These are phyloP conservation scores for Trinectes maculatus DNA, from an alignment of 2,113 vertebrate genomes.

Conservation along the genomic window DNA sequence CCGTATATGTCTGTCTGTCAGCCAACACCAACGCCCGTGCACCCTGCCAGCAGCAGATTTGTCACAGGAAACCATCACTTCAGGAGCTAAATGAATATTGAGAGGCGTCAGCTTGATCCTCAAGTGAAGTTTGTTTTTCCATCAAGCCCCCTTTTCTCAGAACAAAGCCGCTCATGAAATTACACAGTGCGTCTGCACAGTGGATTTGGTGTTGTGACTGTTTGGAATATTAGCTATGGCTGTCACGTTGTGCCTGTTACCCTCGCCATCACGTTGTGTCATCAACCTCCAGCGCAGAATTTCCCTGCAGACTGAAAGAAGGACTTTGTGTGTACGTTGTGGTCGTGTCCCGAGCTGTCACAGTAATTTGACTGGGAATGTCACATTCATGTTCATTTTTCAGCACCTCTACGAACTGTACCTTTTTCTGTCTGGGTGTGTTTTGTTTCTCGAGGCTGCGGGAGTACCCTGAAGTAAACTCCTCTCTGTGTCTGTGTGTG, in stretches of 20 bases:
- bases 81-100: constrained; percentile 25
- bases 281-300: not conserved
- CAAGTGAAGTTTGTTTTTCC: constrained; percentile 1
- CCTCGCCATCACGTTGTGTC: too few relatives aligned
- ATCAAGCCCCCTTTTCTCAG: not conserved
- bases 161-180: not conserved
- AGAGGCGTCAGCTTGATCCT: constrained; percentile 17
- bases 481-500: constrained; percentile 36
- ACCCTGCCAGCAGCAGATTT: constrained; percentile 20
- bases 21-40: constrained; percentile 6
- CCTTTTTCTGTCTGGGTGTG: not conserved
- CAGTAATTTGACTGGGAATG: not conserved
- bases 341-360: not conserved
- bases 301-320: not conserved
- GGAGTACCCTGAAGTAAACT: constrained; percentile 9
- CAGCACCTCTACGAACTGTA: not conserved
- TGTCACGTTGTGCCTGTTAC: not conserved
- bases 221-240: not conserved
- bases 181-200: not conserved
- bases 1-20: constrained; percentile 21
- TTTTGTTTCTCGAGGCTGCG: not conserved
- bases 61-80: constrained; percentile 63
- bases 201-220: not conserved
- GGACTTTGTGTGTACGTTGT: not conserved
- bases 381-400: not conserved